Base-by-base conservation (phyloP, 2,888 invertebrate species). In the Pandemis heparana region DNA sequence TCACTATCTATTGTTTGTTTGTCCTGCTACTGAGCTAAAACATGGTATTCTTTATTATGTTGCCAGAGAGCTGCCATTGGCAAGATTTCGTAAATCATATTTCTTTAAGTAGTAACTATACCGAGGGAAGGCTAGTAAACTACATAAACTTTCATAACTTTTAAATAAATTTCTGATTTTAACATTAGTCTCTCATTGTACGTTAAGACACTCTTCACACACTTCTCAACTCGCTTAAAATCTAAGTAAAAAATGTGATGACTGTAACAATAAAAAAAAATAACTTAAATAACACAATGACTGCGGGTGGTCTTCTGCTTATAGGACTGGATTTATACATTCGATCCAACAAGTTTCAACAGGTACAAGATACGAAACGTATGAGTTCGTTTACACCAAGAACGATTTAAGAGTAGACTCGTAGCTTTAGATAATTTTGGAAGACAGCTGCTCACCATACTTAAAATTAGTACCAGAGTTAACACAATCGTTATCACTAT, bases 41-140 rank as follows among this genome's bases (percentile, higher is more conserved):
- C n/a, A n/a, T 51, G 18, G 53, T 38, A 16, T 46, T n/a, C 39
- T 5, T 23, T 38, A 46, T 59, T 8, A 32, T 32, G 46, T 59
- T 67, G 63, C 64, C 70, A 80, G 82, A 81, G 80, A 82, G 83
- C 82, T 80, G 81, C 78, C 76, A 63, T 48, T 74, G 84, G 82
- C 85, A 84, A 83, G 80, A 77, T 53, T 66, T 8, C 23, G 16
- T 53, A 1, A 53, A 14, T 46, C 9, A 16, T 16, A 53, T 14
- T 23, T 5, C n/a, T 8, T 46, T 51, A 67, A 53, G 18, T 12
- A 18, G 51, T 56, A 18, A 56, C 23, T 23, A 56, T 1, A 23
- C 8, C 18, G 18, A 18, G 18, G 18, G 9, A 53, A 18, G 18
- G 18, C 53, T 53, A 53, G 9, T 18, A 8, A 18, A 53, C 16